A percentile compares a stretch with the other conserved stretches of the same genome.
These are phyloP conservation scores for Halictus ligatus DNA, from an alignment of 2,888 invertebrate species.

Conservation along the genomic window DNA sequence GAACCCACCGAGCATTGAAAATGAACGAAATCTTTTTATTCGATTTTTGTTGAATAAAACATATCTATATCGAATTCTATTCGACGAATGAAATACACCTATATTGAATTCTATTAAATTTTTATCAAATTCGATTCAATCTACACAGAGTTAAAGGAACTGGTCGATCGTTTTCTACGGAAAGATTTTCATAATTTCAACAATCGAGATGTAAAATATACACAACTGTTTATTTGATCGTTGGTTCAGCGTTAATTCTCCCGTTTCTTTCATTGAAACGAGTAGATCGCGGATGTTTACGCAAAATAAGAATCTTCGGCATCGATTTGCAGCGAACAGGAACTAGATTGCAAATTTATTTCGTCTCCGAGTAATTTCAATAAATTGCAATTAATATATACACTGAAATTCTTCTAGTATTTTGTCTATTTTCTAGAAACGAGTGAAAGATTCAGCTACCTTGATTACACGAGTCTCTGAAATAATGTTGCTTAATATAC, in stretches of 20 bases:
- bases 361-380: not conserved
- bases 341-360: not conserved
- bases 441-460: not conserved
- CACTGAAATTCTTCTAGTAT: not conserved
- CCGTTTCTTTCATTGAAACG: not conserved
- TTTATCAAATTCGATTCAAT: not conserved
- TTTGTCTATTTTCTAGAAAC: not conserved
- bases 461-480: not conserved
- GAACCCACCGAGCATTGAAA: not conserved
- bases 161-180: too few species aligned
- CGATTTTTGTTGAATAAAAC: not conserved
- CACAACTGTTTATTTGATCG: not conserved
- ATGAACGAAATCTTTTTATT: not conserved
- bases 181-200: not conserved
- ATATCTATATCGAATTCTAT: not conserved
- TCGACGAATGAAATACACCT: too few species aligned
- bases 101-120: not conserved
- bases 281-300: not conserved
- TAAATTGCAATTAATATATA: not conserved
- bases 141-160: too few species aligned
- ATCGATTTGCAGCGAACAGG: not conserved
- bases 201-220: not conserved
- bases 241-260: not conserved
- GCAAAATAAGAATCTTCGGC: not conserved
- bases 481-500: slow-evolving; percentile 10